Conservation (phyloP, 2,797 vertebrate species). For the Poecilia gillii region DNA sequence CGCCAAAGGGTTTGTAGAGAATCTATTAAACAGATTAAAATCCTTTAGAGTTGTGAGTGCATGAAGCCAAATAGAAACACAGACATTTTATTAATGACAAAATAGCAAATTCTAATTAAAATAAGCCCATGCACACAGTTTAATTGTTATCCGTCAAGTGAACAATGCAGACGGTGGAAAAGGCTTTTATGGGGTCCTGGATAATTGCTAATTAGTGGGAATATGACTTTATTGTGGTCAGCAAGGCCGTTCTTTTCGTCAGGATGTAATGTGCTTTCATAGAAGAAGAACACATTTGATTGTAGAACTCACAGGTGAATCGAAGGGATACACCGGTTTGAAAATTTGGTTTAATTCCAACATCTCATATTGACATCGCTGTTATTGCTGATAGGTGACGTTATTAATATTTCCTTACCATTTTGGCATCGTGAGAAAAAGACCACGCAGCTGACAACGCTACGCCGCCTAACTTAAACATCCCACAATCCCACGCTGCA, state of each 20-base stretch:
- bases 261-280: background rate
- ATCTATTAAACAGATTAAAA: background rate
- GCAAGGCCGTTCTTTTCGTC: background rate
- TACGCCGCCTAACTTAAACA: background rate
- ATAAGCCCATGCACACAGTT: background rate
- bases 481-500: background rate
- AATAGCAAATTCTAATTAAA: background rate
- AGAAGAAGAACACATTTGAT: background rate
- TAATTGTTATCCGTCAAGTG: background rate
- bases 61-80: background rate
- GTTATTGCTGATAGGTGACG: background rate
- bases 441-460: background rate
- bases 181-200: background rate
- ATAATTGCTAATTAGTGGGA: background rate
- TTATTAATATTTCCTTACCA: background rate
- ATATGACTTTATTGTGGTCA: slow-evolving; percentile 10
- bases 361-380: background rate
- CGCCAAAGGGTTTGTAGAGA: background rate
- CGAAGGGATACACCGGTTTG: background rate
- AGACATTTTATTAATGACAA: background rate
- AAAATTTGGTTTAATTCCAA: background rate
- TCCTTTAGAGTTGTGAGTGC: background rate
- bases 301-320: background rate
- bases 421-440: background rate
- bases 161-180: background rate